Evolutionary conservation across 2,888 invertebrate genomes (phyloP), one percentile per base, ranked within the genome.

Genomic region (Autographa pulchrina): DNA sequence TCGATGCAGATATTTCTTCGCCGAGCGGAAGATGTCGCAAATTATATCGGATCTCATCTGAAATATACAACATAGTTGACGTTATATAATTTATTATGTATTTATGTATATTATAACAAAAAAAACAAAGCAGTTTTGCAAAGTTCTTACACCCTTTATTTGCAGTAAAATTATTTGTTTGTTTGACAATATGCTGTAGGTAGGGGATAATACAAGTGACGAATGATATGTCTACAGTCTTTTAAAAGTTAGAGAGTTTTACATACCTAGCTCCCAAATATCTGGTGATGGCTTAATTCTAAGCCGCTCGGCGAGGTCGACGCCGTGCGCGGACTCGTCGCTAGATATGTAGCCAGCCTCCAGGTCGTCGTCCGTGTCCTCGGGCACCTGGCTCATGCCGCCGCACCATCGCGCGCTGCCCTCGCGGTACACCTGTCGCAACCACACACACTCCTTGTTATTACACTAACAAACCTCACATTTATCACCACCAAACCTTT

Each of bases 331-430:
- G 0, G 95, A 95, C 83, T 96, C 96, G 84, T 97, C 97, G 79
- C 96, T 96, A 66, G 96, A 96, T 72, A 96, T 96, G 84, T 95
- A 96, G 4, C 90, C 93, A 0, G 90, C 93, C 77, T 95, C 96
- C 70, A 89, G 82, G 71, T 95, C 95, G 68, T 94, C 94, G 68
- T 95, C 94, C 6, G 93, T 92, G 70, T 94, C 94, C 72, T 96
- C 95, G 3, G 89, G 85, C 72, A 93, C 86, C 76, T 94, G 91
- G 81, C 89, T 91, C 90, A 95, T 94, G 48, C 91, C 93, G 54
- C 90, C 92, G 78, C 87, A 92, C 96, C 96, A 96, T 92, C 92
- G 86, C 70, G 91, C 86, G 80, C 92, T 93, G 68, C 89, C 93
- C 70, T 94, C 92, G 54, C 91, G 86, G 84, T 88, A 92, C 69